phyloP scores from a whole-genome alignment of 1,140 invertebrate species.

The Caenorhabditis briggsae region DNA sequence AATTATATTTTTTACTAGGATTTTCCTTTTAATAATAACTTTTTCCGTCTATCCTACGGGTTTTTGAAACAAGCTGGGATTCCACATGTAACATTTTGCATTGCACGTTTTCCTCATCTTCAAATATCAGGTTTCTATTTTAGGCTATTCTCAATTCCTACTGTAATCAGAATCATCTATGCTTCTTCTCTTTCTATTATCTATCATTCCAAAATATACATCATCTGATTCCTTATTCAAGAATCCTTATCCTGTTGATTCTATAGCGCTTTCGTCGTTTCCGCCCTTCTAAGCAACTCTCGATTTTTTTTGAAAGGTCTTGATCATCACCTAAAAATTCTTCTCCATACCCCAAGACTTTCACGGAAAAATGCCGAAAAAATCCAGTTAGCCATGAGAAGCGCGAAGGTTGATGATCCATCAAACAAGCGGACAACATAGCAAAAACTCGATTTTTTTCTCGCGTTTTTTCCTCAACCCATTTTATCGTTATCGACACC shows the following conservation, averaged over 20 bases:
- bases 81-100: too few relatives aligned
- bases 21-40: too few relatives aligned
- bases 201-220: too few relatives aligned
- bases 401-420: slow-evolving; percentile 49
- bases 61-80: too few relatives aligned
- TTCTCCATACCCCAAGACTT: slow-evolving; percentile 20
- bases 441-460: slow-evolving; percentile 56
- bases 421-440: slow-evolving; percentile 48
- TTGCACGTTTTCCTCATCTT: too few relatives aligned
- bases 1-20: too few relatives aligned
- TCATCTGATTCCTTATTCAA: too few relatives aligned
- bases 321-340: not conserved
- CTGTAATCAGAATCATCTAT: too few relatives aligned
- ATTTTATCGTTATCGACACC: slow-evolving; percentile 55
- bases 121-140: too few relatives aligned
- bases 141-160: too few relatives aligned
- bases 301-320: slow-evolving; percentile 32
- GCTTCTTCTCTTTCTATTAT: too few relatives aligned
- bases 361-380: slow-evolving; percentile 48
- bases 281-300: not conserved
- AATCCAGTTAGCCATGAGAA: slow-evolving; percentile 52
- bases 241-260: not conserved
- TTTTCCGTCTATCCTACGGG: too few relatives aligned
- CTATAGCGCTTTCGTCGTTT: not conserved
- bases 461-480: slow-evolving; percentile 48